Conservation (phyloP, 2,797 vertebrate genomes). For the Danio choprae region DNA sequence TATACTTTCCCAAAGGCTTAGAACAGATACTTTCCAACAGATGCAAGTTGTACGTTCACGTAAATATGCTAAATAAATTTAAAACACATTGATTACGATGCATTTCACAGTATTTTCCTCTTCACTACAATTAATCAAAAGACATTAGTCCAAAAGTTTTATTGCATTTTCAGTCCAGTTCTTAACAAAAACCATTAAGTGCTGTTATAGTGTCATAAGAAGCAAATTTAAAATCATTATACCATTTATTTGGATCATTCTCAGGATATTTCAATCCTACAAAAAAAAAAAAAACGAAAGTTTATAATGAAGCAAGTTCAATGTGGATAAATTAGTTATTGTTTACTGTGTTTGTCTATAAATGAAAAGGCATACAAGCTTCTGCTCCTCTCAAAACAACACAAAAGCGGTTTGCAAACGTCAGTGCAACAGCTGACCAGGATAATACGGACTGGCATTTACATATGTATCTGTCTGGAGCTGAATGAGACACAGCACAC, state of each 20-base stretch:
- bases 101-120: neutral
- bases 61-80: neutral
- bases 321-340: neutral
- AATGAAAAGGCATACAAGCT: neutral
- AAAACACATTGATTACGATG: neutral
- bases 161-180: neutral
- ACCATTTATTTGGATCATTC: neutral
- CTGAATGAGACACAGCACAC: neutral
- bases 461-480: conserved; percentile 7
- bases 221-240: neutral
- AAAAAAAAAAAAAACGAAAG: neutral
- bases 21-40: conserved; percentile 1
- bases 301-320: neutral
- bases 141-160: neutral
- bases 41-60: neutral
- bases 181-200: neutral
- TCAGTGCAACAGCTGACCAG: neutral
- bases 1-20: neutral
- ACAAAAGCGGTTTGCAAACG: neutral
- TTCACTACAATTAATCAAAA: neutral
- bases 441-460: conserved; percentile 15
- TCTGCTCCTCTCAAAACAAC: neutral
- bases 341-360: neutral
- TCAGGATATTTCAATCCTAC: neutral
- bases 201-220: neutral